These are phyloP conservation scores for Mylabris phalerata DNA, from an alignment of 1,140 invertebrate species.

Conservation along the genomic window DNA sequence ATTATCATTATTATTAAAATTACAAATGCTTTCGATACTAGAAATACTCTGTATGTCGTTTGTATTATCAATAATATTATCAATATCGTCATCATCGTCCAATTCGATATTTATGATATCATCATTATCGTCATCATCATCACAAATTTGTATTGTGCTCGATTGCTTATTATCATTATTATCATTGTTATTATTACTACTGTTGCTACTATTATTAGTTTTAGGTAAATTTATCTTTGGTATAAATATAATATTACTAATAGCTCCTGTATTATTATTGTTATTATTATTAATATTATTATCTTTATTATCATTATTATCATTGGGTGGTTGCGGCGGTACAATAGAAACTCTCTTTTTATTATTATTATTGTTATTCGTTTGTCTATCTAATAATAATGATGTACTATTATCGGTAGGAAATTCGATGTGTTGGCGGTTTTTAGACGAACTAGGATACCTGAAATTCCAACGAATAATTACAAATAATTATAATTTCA, in stretches of 20 bases:
- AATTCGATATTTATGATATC: slow-evolving; percentile 42
- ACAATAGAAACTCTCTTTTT: slow-evolving; percentile 41
- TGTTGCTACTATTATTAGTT: background rate
- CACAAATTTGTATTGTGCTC: background rate
- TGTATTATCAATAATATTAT: slow-evolving; percentile 39
- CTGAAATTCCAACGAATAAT: background rate
- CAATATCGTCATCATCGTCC: slow-evolving; percentile 32
- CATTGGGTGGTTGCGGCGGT: slow-evolving; percentile 32
- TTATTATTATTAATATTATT: background rate
- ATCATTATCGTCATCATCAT: slow-evolving; percentile 30
- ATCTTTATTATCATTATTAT: slow-evolving; percentile 33
- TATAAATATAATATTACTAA: no score
- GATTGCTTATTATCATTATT: slow-evolving; percentile 5
- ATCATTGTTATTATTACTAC: background rate
- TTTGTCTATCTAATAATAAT: slow-evolving; percentile 25
- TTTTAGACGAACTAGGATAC: slow-evolving; percentile 10
- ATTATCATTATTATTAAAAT: slow-evolving; percentile 18
- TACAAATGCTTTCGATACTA: slow-evolving; percentile 34
- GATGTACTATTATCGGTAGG: background rate
- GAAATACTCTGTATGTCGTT: slow-evolving; percentile 43
- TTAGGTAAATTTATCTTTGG: background rate
- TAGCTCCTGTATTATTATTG: background rate
- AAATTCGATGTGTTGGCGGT: background rate
- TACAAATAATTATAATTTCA: no score
- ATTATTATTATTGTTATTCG: slow-evolving; percentile 4